Evolutionary conservation across 2,797 vertebrate species (phyloP).

Genomic region (Sitta carolinensis): DNA sequence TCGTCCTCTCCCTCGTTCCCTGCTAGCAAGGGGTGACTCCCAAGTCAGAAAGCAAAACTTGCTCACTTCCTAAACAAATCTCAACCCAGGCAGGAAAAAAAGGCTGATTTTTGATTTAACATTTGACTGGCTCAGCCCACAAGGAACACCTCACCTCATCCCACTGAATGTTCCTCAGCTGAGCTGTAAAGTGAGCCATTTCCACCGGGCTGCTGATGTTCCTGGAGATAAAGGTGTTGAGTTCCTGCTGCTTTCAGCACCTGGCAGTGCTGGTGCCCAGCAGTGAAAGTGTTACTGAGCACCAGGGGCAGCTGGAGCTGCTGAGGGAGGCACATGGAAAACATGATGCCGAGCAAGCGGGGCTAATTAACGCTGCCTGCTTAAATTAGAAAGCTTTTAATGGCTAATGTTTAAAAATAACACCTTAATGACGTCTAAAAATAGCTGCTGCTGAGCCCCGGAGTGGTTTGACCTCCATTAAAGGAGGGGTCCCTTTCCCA

Average conservation of each 20-base stretch:
- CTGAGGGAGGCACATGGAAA: constrained; percentile 6
- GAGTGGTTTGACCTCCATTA: constrained; percentile 56
- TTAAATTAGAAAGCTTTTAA: constrained; percentile 73
- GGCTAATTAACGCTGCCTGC: constrained; percentile 68
- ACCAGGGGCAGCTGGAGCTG: constrained; percentile 17
- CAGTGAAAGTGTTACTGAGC: constrained; percentile 28
- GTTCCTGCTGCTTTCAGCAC: constrained; percentile 22
- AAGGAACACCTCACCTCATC: not conserved
- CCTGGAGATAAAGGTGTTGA: constrained; percentile 21
- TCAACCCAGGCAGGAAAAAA: not conserved
- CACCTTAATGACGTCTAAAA: constrained; percentile 72
- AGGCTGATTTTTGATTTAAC: not conserved
- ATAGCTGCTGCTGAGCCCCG: constrained; percentile 53
- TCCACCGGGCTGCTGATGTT: not conserved
- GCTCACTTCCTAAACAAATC: not conserved
- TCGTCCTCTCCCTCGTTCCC: not conserved
- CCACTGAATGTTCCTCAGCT: not conserved
- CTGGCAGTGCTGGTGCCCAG: not conserved
- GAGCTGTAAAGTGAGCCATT: not conserved
- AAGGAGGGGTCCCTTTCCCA: constrained; percentile 16
- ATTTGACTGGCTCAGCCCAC: not conserved
- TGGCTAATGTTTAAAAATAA: constrained; percentile 73
- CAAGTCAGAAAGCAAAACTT: not conserved
- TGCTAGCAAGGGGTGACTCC: not conserved
- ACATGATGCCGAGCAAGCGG: not conserved